Evolutionary conservation across 2,888 invertebrate species (phyloP), one percentile per base, ranked within the genome.

Genomic region (Xanthostigma xanthostigma): DNA sequence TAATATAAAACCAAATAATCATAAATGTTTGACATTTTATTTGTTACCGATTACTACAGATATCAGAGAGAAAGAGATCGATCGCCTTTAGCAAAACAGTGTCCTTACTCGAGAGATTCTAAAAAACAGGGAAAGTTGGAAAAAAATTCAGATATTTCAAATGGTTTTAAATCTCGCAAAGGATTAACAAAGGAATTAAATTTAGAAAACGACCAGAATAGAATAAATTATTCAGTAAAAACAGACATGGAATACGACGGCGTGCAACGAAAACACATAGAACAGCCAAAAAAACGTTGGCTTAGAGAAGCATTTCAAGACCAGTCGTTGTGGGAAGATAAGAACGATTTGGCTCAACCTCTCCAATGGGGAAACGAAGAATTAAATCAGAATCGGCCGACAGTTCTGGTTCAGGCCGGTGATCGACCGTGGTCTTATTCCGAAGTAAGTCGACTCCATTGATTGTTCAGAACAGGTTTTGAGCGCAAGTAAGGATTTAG

Each of bases 261-360:
- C 8, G 62, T 63, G 9, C 48, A 51, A 36, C 38, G 44, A 14
- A 17, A 33, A 9, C 44, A 39, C 27, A 45, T 55, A 35, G 59
- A 60, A 50, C 49, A 72, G 54, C 77, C 77, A 13, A 78, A 78
- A 59, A 77, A 77, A 57, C 67, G 76, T 17, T 78, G 77, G 77
- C 59, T 78, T 11, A 64, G 74, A 2, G 75, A 75, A 60, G 76
- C 75, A 3, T 67, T 68, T 43, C 58, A 69, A 37, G 71, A 73
- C 50, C 57, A 56, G 14, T 55, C 54, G 6, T 49, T 56, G 13
- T 54, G 58, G 54, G 63, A 64, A 49, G 61, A 61, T 6, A 60
- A 59, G 27, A 69, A 69, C 46, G 71, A 71, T 47, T 56, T 75
- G 35, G 74, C 73, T 2, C 69, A 67, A 54, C 74, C 74, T 8